Evolutionary conservation across 2,888 invertebrate species (phyloP).

Genomic region (Leptinotarsa peninsularis): DNA sequence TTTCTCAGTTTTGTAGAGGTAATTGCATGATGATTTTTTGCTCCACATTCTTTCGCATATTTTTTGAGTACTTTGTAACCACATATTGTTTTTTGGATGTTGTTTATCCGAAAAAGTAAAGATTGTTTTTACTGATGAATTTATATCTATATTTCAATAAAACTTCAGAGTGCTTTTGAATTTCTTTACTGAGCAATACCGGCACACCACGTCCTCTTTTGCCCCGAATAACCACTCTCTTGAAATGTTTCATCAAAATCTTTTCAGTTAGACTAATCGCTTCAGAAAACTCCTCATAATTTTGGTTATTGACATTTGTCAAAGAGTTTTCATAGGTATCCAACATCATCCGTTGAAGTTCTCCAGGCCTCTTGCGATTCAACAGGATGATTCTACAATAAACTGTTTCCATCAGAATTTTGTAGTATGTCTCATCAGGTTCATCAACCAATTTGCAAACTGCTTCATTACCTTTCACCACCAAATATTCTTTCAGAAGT

Average conservation of each 20-base stretch:
- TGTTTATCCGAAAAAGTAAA: slow-evolving; percentile 44
- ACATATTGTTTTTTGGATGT: slow-evolving; percentile 31
- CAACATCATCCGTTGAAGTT: slow-evolving; percentile 45
- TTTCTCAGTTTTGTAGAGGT: slow-evolving; percentile 39
- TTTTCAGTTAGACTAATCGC: slow-evolving; percentile 30
- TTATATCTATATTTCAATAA: slow-evolving; percentile 20
- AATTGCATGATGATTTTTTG: slow-evolving; percentile 31
- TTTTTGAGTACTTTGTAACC: slow-evolving; percentile 49
- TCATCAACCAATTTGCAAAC: slow-evolving; percentile 30
- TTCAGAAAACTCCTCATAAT: slow-evolving; percentile 40
- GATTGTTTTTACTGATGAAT: slow-evolving; percentile 38
- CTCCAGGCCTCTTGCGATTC: slow-evolving; percentile 50
- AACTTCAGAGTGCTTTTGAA: slow-evolving; percentile 41
- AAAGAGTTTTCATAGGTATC: slow-evolving; percentile 2
- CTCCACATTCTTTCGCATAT: slow-evolving; percentile 44
- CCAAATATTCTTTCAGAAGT: too few relatives aligned
- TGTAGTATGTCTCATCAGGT: slow-evolving; percentile 14
- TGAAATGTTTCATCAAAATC: slow-evolving; percentile 28
- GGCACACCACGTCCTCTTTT: slow-evolving; percentile 46
- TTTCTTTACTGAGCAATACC: slow-evolving; percentile 47
- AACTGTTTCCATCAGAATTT: slow-evolving; percentile 40
- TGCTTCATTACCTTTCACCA: slow-evolving; percentile 12
- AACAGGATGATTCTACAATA: slow-evolving; percentile 43
- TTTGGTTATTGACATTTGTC: neutral
- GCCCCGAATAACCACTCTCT: slow-evolving; percentile 32